Percentiles rank a stretch among this genome's conserved stretches.
These are phyloP conservation scores for Melospiza georgiana DNA, from an alignment of 2,113 vertebrate species.

Conservation along the genomic window DNA sequence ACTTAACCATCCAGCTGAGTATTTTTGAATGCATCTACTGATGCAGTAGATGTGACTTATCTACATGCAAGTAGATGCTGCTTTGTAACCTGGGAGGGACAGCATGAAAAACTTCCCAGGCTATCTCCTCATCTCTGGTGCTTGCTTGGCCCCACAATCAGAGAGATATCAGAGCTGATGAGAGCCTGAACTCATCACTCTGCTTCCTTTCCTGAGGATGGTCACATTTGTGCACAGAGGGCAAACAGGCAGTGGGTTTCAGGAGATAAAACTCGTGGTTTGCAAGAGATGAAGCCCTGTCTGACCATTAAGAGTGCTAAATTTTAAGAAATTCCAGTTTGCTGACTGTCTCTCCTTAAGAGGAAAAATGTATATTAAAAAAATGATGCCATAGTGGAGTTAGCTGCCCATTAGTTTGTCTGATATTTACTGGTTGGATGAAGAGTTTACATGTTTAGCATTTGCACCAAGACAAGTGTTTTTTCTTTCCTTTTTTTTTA, in stretches of 20 bases:
- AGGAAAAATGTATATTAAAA: not conserved
- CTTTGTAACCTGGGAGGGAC: not conserved
- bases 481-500: too few relatives aligned
- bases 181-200: not conserved
- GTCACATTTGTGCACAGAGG: not conserved
- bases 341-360: not conserved
- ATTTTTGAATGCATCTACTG: not conserved
- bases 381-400: not conserved
- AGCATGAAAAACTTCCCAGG: not conserved
- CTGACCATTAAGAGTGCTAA: not conserved
- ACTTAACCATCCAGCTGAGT: not conserved
- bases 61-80: not conserved
- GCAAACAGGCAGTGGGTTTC: accelerated
- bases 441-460: not conserved
- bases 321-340: not conserved
- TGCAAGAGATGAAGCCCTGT: not conserved
- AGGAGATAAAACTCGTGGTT: not conserved
- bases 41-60: not conserved
- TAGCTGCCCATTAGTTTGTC: not conserved
- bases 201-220: not conserved
- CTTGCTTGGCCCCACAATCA: not conserved
- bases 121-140: not conserved
- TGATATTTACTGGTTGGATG: not conserved
- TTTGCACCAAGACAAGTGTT: not conserved
- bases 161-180: not conserved